Base-by-base conservation (phyloP, 1,140 invertebrate genomes). In the Tetramorium parvispinum region DNA sequence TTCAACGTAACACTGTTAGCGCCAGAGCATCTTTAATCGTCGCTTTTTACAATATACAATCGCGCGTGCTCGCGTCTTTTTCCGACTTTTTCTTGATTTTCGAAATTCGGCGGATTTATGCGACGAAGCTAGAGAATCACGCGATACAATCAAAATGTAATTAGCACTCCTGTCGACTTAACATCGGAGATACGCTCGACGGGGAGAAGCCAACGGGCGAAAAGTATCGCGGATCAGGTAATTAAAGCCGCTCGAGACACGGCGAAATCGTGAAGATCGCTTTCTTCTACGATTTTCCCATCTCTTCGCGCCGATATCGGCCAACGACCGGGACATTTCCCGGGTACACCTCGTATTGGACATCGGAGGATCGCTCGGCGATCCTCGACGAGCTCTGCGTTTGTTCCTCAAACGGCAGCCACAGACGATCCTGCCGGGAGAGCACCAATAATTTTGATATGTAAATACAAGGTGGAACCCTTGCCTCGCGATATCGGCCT, bases 371-470 rank as follows among this genome's bases (percentile, higher is more conserved):
- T 88, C 81, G 87, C 77, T 40, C 75, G 78, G 70, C 55, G 77
- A 87, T 89, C 53, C 71, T 87, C 78, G 37, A 85, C 53, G 32
- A 88, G 40, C 71, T n/a, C 65, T 40, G 70, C 59, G 77, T 91
- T 85, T 90, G 66, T 91, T 68, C 79, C 75, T 53, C 13, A 24
- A 66, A 85, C 82, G 71, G 76, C 75, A 81, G 86, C 65, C 83
- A 53, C 51, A 78, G 61, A 70, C 70, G 87, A 76, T 91, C 86
- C 79, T 18, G 21, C 87, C 27, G 32, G 37, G 78, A 91, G 83
- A 81, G 75, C 51, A 88, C 63, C 90, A 88, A 92, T 91, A 92
- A 92, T 92, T 92, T 89, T 90, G 87, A 91, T 92, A 92, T 92
- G 92, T 91, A 92, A 92, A 92, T 92, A 91, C 87, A 86, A 85